Evolutionary conservation across 2,888 invertebrate genomes (phyloP).

Genomic region (Microchrysa polita): DNA sequence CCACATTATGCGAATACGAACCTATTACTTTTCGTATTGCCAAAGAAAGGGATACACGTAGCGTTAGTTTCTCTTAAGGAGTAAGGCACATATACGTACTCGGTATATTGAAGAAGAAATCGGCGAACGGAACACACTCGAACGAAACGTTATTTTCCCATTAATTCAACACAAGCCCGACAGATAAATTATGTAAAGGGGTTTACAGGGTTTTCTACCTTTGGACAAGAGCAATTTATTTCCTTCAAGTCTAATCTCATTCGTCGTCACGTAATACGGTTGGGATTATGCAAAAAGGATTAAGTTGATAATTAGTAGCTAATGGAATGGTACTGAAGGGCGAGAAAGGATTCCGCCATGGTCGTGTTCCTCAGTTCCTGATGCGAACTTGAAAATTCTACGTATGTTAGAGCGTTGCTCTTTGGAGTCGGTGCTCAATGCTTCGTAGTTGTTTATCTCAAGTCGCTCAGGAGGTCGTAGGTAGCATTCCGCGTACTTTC

Average conservation of each 20-base stretch:
- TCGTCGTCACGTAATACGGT: constrained; percentile 44
- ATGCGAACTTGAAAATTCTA: not conserved
- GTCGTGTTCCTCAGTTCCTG: not conserved
- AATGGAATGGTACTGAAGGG: constrained; percentile 42
- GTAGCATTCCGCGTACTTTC: not conserved
- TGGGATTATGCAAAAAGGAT: constrained; percentile 43
- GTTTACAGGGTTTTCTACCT: constrained; percentile 29
- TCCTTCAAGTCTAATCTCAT: constrained; percentile 44
- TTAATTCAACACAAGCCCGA: constrained; percentile 39
- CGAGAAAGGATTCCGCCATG: constrained; percentile 9
- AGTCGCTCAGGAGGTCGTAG: not conserved
- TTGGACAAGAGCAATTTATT: constrained; percentile 44
- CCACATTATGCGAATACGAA: too few species aligned
- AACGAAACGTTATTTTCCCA: constrained; percentile 40
- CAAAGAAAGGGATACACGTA: not conserved
- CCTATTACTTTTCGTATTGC: too few species aligned
- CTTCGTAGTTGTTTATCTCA: not conserved
- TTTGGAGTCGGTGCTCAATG: not conserved
- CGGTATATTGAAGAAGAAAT: not conserved
- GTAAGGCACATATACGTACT: not conserved
- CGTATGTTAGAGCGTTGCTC: too few species aligned
- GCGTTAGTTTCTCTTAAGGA: not conserved
- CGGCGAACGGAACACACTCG: not conserved
- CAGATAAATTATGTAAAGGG: constrained; percentile 43
- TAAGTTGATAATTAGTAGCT: constrained; percentile 44